A percentile compares a stretch with the other conserved stretches of the same genome.
phyloP scores from a whole-genome alignment of 2,888 invertebrate genomes.

The Allophyes oxyacanthae region DNA sequence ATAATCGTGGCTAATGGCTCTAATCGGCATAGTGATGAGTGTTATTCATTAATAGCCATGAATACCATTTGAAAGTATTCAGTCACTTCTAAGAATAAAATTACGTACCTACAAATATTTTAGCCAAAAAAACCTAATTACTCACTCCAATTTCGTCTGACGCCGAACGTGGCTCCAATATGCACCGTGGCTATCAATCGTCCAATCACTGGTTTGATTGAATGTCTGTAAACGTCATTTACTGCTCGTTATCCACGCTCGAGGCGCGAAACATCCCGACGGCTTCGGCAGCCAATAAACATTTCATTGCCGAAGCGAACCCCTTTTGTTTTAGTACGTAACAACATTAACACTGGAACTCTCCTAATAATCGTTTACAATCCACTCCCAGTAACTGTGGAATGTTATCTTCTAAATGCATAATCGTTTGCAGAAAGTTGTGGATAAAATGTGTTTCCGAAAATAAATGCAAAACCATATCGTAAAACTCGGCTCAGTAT shows the following conservation, averaged over 20 bases:
- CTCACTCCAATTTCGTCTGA: slow-evolving; percentile 56
- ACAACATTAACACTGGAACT: slow-evolving; percentile 50
- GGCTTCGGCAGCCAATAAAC: slow-evolving; percentile 73
- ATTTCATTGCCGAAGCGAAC: slow-evolving; percentile 67
- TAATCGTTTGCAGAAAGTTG: slow-evolving; percentile 30
- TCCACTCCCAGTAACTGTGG: slow-evolving; percentile 20
- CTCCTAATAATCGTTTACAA: slow-evolving; percentile 47
- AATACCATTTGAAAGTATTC: neutral
- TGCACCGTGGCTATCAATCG: slow-evolving; percentile 65
- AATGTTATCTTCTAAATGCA: slow-evolving; percentile 43
- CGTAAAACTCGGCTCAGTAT: slow-evolving; percentile 32
- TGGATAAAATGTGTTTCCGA: slow-evolving; percentile 26
- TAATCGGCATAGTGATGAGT: neutral
- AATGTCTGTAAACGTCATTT: slow-evolving; percentile 79
- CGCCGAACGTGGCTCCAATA: slow-evolving; percentile 60
- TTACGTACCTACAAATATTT: slow-evolving; percentile 33
- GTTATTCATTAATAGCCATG: slow-evolving; percentile 6
- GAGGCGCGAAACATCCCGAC: slow-evolving; percentile 66
- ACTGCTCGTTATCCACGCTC: slow-evolving; percentile 80
- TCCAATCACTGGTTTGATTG: slow-evolving; percentile 78
- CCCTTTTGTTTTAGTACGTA: slow-evolving; percentile 60
- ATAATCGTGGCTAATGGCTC: too few relatives aligned
- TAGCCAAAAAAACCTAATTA: slow-evolving; percentile 58
- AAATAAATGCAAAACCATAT: slow-evolving; percentile 33
- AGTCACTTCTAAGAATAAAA: slow-evolving; percentile 36